Base-by-base conservation (phyloP, 2,888 invertebrate genomes). In the Heliothis peltigera region DNA sequence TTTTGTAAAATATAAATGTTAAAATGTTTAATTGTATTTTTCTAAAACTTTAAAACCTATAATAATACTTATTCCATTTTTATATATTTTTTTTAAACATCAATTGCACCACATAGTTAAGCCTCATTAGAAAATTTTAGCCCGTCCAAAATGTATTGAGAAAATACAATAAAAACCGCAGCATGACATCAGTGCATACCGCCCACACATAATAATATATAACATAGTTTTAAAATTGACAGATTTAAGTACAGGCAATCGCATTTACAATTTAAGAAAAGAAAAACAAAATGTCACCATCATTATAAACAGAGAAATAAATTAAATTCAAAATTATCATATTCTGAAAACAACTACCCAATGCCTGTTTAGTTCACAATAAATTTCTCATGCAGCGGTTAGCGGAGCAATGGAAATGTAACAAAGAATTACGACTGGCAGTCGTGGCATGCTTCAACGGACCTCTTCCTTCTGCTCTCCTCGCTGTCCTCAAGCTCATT, bases 391-490 rank as follows among this genome's bases (percentile, higher is more conserved):
- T 63, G 60, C 64, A 47, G 55, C 64, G 70, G 76, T 64, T 63
- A 69, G 64, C 57, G 62, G 44, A 47, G 65, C 53, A 57, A 57
- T 70, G 68, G 69, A 70, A 74, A 74, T 46, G 59, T 49, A 80
- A 77, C 63, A 66, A 68, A 66, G 64, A 82, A 83, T 92, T 93
- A 94, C 85, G 89, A 85, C 71, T 92, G 87, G 80, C 94, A 94
- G 52, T 92, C 90, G 21, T 85, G 83, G 79, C 94, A 94, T 6
- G 83, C 42, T 42, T 86, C 87, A 2, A 80, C 69, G 0, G 90
- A 87, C 62, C 93, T 83, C 86, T 94, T 94, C 86, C 82, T 91
- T 81, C 93, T 91, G 44, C 88, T 89, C 0, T 84, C 80, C 8
- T 84, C 81, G 22, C 89, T 88, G 4, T 88, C 90, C 4, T 89